phyloP scores from a whole-genome alignment of 1,140 invertebrate species.

The Papilio polytes region DNA sequence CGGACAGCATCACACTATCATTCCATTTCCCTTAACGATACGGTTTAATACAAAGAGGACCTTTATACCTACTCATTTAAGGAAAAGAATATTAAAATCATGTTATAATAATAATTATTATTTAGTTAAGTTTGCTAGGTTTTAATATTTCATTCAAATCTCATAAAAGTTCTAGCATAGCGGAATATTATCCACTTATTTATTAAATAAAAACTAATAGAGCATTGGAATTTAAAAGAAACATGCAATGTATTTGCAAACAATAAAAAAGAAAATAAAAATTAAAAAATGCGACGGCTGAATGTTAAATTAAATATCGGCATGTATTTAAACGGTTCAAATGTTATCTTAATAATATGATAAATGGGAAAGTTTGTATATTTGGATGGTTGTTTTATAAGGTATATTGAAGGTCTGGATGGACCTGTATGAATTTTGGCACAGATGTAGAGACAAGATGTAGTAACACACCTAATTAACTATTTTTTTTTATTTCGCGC shows the following conservation, averaged over 20 bases:
- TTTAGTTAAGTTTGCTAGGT: no score
- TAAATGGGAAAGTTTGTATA: no score
- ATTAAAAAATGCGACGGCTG: not conserved
- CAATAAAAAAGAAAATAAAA: not conserved
- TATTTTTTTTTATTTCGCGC: no score
- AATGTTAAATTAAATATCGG: not conserved
- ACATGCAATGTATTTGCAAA: not conserved
- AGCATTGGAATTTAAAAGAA: not conserved
- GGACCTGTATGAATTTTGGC: no score
- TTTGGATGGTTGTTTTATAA: not conserved
- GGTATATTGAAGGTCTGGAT: not conserved
- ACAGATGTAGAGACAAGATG: no score
- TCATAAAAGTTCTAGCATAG: no score
- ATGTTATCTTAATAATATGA: no score
- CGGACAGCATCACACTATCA: not conserved
- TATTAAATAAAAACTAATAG: not conserved
- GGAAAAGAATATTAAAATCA: no score
- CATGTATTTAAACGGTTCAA: not conserved
- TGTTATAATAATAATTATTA: no score
- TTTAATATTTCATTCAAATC: no score
- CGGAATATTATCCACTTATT: no score
- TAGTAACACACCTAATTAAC: no score
- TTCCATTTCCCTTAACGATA: not conserved
- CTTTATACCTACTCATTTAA: not conserved
- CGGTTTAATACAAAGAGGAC: not conserved